phyloP scores from a whole-genome alignment of 2,113 vertebrate species.

The Triplophysa tibetana region DNA sequence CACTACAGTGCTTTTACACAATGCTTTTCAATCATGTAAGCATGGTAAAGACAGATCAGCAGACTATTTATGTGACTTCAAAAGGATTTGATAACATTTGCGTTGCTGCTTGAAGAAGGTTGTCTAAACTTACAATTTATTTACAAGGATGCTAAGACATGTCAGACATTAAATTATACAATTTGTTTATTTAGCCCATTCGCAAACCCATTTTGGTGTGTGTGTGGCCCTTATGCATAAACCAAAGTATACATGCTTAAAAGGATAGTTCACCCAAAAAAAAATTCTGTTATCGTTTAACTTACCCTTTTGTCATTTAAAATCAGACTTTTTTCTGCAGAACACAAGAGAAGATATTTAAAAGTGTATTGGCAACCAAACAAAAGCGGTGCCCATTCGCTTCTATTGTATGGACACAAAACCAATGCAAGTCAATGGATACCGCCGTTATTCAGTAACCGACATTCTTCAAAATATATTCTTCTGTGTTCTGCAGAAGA shows the following conservation, averaged over 20 bases:
- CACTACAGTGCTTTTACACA: slow-evolving; percentile 19
- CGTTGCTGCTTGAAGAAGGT: neutral
- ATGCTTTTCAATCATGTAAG: neutral
- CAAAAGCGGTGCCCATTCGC: too few species aligned
- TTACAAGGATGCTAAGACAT: neutral
- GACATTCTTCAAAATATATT: too few species aligned
- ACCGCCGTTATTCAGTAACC: too few species aligned
- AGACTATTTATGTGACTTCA: neutral
- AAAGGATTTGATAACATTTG: neutral
- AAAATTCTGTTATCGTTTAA: too few species aligned
- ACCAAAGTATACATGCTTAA: slow-evolving; percentile 14
- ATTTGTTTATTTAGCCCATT: neutral
- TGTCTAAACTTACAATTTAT: neutral
- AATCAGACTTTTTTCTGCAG: too few species aligned
- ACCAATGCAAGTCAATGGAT: too few species aligned
- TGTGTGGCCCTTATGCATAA: slow-evolving; percentile 1
- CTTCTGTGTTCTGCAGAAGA: too few species aligned
- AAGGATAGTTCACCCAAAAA: too few species aligned
- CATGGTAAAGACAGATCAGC: slow-evolving; percentile 25
- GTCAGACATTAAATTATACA: neutral
- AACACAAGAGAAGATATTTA: too few species aligned
- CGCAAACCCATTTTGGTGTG: neutral
- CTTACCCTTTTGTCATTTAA: too few species aligned
- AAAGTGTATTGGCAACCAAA: too few species aligned
- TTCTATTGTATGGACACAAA: too few species aligned